phyloP scores from a whole-genome alignment of 1,140 invertebrate species.

The Diplogasteroides magnus region DNA sequence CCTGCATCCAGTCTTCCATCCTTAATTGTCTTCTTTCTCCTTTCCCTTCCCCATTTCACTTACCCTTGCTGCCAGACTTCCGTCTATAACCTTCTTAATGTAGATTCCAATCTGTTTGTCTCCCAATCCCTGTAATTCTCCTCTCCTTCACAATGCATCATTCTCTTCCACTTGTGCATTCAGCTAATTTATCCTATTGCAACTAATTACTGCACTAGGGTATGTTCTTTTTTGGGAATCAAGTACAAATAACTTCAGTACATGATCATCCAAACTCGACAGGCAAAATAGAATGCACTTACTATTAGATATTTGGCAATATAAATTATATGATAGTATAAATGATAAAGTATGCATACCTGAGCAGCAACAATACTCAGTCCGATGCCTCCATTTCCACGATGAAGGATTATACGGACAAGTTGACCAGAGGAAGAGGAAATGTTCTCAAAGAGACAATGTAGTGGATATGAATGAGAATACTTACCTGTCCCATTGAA shows the following conservation, averaged over 20 bases:
- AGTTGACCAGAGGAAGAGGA: no score
- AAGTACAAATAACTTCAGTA: background rate
- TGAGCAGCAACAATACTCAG: constrained; percentile 53
- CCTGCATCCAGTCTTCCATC: constrained; percentile 89
- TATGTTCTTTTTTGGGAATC: background rate
- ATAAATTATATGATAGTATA: background rate
- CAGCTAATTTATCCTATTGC: background rate
- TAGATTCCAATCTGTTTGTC: constrained; percentile 48
- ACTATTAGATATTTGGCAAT: background rate
- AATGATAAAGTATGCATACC: constrained; percentile 21
- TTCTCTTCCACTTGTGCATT: constrained; percentile 13
- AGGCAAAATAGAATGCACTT: background rate
- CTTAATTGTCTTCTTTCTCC: constrained; percentile 53
- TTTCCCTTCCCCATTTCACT: background rate
- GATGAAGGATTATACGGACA: constrained; percentile 15
- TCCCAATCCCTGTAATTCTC: constrained; percentile 31
- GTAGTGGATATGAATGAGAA: no score
- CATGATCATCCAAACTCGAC: background rate
- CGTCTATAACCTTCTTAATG: constrained; percentile 54
- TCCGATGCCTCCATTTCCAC: constrained; percentile 40
- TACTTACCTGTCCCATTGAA: no score
- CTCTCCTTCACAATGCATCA: background rate
- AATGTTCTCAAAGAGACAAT: no score
- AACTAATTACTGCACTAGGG: background rate
- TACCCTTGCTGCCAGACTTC: constrained; percentile 51